These are phyloP conservation scores for Atta colombica DNA, from an alignment of 1,140 invertebrate species.

Conservation along the genomic window DNA sequence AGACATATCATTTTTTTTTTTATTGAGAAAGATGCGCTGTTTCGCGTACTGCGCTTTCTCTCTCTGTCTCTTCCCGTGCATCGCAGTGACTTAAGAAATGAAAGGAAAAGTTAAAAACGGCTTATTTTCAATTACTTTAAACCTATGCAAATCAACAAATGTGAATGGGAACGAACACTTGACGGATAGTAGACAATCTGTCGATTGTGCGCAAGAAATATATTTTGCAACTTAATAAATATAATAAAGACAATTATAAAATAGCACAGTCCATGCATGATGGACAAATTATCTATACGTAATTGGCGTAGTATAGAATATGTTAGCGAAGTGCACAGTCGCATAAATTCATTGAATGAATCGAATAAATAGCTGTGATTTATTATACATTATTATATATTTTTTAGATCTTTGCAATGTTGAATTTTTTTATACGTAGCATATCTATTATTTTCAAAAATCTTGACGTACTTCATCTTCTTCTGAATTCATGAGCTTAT, in stretches of 20 bases:
- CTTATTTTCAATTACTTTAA: constrained; percentile 63
- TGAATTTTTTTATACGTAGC: neutral
- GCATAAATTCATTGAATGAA: neutral
- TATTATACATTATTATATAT: neutral
- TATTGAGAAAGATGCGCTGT: constrained; percentile 24
- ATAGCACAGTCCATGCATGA: too few relatives aligned
- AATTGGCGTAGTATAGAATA: too few relatives aligned
- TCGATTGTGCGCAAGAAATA: neutral
- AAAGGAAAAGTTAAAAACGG: constrained; percentile 33
- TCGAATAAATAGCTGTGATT: neutral
- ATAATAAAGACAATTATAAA: too few relatives aligned
- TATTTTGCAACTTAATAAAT: too few relatives aligned
- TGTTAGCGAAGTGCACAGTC: neutral
- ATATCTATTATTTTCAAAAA: neutral
- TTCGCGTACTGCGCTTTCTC: constrained; percentile 44
- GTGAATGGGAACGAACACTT: constrained; percentile 75
- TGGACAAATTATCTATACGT: too few relatives aligned
- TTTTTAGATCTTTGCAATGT: neutral
- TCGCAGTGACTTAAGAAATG: neutral
- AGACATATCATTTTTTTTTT: constrained; percentile 79
- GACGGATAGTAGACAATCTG: constrained; percentile 55
- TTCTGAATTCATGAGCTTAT: neutral
- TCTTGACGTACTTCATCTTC: neutral
- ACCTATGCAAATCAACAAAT: constrained; percentile 24
- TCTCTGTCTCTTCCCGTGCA: constrained; percentile 8